A percentile compares a stretch with the other conserved stretches of the same genome.
phyloP scores from a whole-genome alignment of 2,113 vertebrate genomes.

The Phasianus colchicus region DNA sequence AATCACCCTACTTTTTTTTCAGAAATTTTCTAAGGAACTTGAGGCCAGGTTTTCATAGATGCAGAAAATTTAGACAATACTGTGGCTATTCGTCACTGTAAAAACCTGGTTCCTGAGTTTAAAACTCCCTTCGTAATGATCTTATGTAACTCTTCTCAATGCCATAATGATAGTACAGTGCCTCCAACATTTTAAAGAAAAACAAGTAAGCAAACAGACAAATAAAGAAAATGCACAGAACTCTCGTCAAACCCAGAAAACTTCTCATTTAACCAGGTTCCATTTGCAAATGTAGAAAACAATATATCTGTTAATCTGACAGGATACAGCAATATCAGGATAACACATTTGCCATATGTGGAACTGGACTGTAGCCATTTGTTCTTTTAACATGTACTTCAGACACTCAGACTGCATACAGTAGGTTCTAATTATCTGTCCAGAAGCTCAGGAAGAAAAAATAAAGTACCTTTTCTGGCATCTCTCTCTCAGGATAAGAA shows the following conservation, averaged over 20 bases:
- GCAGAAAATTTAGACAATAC: background rate
- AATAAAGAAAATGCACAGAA: background rate
- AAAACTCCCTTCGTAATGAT: background rate
- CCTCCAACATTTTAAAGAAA: background rate
- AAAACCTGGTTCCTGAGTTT: background rate
- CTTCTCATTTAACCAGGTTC: background rate
- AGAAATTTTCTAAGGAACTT: background rate
- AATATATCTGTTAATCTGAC: background rate
- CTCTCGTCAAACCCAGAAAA: background rate
- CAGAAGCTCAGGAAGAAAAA: constrained; percentile 2
- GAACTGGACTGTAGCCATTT: background rate
- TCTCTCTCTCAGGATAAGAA: background rate
- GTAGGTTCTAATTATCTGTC: constrained; percentile 41
- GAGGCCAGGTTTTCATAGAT: background rate
- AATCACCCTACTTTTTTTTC: background rate
- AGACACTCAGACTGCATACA: background rate
- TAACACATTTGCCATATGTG: constrained; percentile 16
- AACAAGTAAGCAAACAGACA: background rate
- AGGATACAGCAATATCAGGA: background rate
- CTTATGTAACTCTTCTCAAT: background rate
- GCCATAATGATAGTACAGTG: background rate
- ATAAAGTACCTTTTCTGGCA: background rate
- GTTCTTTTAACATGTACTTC: constrained; percentile 14
- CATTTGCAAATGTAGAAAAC: background rate
- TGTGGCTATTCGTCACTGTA: background rate